A percentile compares a stretch with the other conserved stretches of the same genome.
phyloP scores from a whole-genome alignment of 2,888 invertebrate species.

The Apamea crenata region DNA sequence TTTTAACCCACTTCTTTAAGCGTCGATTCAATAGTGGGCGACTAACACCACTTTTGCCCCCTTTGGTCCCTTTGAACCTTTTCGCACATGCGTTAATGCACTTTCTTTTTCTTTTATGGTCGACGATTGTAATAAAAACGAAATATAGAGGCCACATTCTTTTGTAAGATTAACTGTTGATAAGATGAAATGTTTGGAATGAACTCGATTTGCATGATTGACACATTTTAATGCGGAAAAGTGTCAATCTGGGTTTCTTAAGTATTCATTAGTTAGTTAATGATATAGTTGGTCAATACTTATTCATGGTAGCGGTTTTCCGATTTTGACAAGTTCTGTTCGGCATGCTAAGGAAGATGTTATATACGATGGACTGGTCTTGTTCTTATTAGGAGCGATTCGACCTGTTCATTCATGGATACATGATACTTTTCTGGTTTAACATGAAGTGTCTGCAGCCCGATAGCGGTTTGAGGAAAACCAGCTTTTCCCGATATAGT shows the following conservation, averaged over 20 bases:
- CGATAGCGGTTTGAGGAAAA: constrained; percentile 20
- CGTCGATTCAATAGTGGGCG: constrained; percentile 36
- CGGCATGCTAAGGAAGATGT: not conserved
- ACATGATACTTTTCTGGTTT: constrained; percentile 43
- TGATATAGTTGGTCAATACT: constrained; percentile 1
- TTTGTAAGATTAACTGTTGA: constrained; percentile 29
- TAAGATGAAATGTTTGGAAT: constrained; percentile 24
- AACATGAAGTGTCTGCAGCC: constrained; percentile 19
- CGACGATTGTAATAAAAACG: constrained; percentile 43
- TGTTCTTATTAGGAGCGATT: constrained; percentile 17
- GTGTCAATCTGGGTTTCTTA: constrained; percentile 12
- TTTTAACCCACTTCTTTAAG: constrained; percentile 55
- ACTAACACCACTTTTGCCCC: constrained; percentile 35
- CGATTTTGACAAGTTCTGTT: not conserved
- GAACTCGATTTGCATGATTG: constrained; percentile 31
- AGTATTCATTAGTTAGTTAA: constrained; percentile 16
- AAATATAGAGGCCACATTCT: constrained; percentile 28
- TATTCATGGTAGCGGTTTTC: constrained; percentile 24
- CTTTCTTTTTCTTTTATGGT: constrained; percentile 56
- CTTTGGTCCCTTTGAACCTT: constrained; percentile 46
- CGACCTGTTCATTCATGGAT: constrained; percentile 38
- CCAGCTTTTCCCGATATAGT: constrained; percentile 32
- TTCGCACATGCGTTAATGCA: constrained; percentile 53
- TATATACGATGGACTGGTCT: constrained; percentile 17
- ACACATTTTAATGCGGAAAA: constrained; percentile 36